A percentile compares a stretch with the other conserved stretches of the same genome.
These are phyloP conservation scores for Xestia c-nigrum DNA, from an alignment of 2,888 invertebrate species.

Conservation along the genomic window DNA sequence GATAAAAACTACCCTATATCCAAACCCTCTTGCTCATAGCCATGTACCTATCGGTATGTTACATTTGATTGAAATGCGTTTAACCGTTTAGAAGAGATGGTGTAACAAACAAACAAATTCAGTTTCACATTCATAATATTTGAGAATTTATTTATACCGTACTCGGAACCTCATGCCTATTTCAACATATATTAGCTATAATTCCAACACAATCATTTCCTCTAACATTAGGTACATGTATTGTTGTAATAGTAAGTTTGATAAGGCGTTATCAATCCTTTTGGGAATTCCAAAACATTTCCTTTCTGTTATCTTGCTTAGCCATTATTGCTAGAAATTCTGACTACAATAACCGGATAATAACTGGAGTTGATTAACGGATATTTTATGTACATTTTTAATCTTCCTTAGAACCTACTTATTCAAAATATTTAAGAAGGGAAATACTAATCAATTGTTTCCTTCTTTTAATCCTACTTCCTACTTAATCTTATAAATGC, in stretches of 20 bases:
- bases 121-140: background rate
- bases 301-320: constrained; percentile 6
- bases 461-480: background rate
- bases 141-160: background rate
- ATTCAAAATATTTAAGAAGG: no score
- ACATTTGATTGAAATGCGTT: background rate
- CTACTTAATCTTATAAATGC: no score
- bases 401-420: background rate
- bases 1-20: background rate
- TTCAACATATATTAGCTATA: background rate
- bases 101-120: background rate
- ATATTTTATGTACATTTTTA: background rate
- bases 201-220: constrained; percentile 7
- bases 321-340: background rate
- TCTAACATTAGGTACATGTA: background rate
- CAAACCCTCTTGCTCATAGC: no score
- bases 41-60: background rate
- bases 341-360: background rate
- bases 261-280: constrained; percentile 17
- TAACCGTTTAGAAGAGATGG: background rate
- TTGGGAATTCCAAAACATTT: background rate
- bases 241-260: background rate
- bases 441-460: background rate
- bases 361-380: background rate
- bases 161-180: background rate